Evolutionary conservation across 2,797 vertebrate species (phyloP).

Genomic region (Austrolebias charrua): DNA sequence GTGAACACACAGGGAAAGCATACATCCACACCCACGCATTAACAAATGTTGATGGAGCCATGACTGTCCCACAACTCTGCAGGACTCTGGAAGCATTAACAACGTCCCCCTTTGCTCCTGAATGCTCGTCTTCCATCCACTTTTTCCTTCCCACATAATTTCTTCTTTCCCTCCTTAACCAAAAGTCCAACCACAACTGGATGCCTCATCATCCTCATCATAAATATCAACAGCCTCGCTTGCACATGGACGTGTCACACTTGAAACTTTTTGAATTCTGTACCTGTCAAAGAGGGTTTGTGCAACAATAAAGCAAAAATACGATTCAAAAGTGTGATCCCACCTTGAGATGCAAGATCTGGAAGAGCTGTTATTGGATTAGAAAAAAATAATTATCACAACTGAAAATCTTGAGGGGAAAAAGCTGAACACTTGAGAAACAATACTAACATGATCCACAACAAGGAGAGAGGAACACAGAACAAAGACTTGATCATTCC

Average conservation of each 20-base stretch:
- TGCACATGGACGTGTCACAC: slow-evolving; percentile 32
- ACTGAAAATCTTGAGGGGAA: no score
- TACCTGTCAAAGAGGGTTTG: slow-evolving; percentile 1
- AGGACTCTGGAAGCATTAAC: slow-evolving; percentile 53
- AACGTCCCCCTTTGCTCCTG: slow-evolving; percentile 40
- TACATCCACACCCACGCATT: slow-evolving; percentile 33
- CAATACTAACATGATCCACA: no score
- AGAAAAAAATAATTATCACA: no score
- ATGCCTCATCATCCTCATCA: slow-evolving; percentile 27
- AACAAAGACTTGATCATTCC: no score
- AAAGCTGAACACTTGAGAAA: no score
- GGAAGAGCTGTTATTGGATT: no score
- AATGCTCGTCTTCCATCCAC: slow-evolving; percentile 45
- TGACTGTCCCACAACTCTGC: slow-evolving; percentile 41
- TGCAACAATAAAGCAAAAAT: background rate
- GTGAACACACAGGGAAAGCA: slow-evolving; percentile 25
- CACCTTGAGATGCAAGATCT: background rate
- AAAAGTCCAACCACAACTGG: slow-evolving; percentile 27
- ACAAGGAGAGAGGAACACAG: no score
- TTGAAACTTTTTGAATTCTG: slow-evolving; percentile 24
- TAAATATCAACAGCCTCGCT: slow-evolving; percentile 38
- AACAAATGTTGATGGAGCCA: slow-evolving; percentile 57
- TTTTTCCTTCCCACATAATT: slow-evolving; percentile 41
- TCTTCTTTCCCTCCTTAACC: slow-evolving; percentile 38
- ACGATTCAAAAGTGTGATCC: background rate